phyloP scores from a whole-genome alignment of 2,113 vertebrate species.

The Cololabis saira region DNA sequence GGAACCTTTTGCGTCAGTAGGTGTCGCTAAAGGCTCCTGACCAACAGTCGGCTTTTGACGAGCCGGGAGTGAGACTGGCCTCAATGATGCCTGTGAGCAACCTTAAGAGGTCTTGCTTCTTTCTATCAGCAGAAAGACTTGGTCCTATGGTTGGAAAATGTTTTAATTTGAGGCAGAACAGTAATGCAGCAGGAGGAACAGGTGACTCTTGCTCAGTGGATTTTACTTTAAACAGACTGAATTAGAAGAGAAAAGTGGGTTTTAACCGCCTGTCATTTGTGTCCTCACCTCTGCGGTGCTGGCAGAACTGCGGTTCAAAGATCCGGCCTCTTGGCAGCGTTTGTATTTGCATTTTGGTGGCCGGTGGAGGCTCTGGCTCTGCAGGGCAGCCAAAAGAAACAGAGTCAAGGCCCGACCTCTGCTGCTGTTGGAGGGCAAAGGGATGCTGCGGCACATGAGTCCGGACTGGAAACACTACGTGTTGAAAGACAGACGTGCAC shows the following conservation, averaged over 20 bases:
- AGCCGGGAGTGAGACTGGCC: no score
- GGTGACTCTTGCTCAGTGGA: no score
- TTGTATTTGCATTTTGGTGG: not conserved
- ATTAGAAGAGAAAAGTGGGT: not conserved
- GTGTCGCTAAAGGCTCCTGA: no score
- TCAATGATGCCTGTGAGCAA: no score
- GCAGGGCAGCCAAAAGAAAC: not conserved
- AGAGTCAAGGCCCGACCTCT: not conserved
- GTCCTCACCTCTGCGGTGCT: not conserved
- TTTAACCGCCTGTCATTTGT: not conserved
- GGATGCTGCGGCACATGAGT: not conserved
- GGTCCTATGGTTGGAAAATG: not conserved
- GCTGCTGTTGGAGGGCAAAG: not conserved
- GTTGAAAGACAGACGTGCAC: not conserved
- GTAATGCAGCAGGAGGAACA: no score
- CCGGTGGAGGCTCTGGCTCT: not conserved
- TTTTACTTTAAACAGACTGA: no score
- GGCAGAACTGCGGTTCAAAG: slow-evolving; percentile 8
- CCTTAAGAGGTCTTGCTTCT: not conserved
- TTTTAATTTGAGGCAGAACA: not conserved
- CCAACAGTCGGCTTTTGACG: no score
- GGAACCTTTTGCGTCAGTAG: no score
- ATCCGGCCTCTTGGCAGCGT: not conserved
- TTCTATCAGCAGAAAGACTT: not conserved
- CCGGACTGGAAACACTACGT: no score